Evolutionary conservation across 2,797 vertebrate species (phyloP), one percentile per base, ranked within the genome.

Genomic region (Sebastes iracundus): DNA sequence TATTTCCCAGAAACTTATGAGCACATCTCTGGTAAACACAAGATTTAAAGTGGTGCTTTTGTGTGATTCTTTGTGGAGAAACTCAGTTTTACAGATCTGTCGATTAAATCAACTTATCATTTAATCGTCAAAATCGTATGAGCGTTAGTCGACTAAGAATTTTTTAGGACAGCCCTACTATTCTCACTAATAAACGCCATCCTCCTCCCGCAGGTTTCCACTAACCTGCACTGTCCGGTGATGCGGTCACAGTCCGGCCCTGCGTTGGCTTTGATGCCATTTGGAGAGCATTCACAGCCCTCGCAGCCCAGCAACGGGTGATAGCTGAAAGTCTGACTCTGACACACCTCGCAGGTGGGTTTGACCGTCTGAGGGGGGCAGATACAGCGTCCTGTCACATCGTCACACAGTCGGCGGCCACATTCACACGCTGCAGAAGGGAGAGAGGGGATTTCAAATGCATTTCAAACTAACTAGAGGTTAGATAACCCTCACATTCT

Each of bases 211-310:
- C 0, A 46, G 5, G 3, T 20, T 69, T 69, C 20, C 27, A 93
- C 97, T 95, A 89, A 98, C 98, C 79, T 96, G 96, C 98, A 99
- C 81, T 98, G 97, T 18, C 98, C 98, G 0, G 84, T 97, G 79
- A 4, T 83, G 59, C 55, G 85, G 88, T 98, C 91, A 65, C 98
- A 99, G 38, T 96, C 95, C 0, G 78, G 82, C 11, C 73, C 91
- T 5, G 86, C 76, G 1, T 65, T 74, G 22, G 70, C 49, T 10
- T 80, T 0, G 1, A 96, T 63, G 62, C 98, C 98, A 4, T 12
- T 86, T 14, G 82, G 89, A 23, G 97, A 97, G 84, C 98, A 99
- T 75, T 96, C 96, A 74, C 98, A 99, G 82, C 86, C 93, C 82
- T 97, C 95, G 0, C 98, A 99, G 86, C 98, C 98, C 12, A 94